phyloP scores from a whole-genome alignment of 2,888 invertebrate genomes.

The Apodemia duryi region DNA sequence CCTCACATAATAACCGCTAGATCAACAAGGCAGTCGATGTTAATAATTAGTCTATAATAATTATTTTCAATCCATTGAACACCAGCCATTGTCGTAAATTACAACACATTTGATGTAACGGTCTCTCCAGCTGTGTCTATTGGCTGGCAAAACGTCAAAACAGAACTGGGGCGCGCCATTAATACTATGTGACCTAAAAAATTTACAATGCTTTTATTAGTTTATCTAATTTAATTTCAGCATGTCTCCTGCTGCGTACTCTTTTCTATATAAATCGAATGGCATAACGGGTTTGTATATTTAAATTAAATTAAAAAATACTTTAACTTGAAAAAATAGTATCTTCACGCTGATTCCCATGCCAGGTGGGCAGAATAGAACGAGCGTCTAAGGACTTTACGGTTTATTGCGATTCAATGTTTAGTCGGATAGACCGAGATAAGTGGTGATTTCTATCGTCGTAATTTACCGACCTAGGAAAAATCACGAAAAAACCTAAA shows the following conservation, averaged over 20 bases:
- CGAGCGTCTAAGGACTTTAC: too few species aligned
- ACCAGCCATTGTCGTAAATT: constrained; percentile 7
- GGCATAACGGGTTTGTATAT: background rate
- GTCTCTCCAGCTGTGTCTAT: constrained; percentile 30
- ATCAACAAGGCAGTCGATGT: too few species aligned
- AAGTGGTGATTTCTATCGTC: too few species aligned
- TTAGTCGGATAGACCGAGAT: too few species aligned
- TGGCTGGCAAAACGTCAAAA: constrained; percentile 34
- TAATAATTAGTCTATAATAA: constrained; percentile 9
- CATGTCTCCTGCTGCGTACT: constrained; percentile 4
- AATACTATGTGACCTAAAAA: constrained; percentile 13
- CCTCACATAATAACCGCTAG: too few species aligned
- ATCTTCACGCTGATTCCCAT: too few species aligned
- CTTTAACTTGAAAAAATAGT: too few species aligned
- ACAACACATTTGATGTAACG: constrained; percentile 12
- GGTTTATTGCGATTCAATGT: too few species aligned
- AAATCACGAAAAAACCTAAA: too few species aligned
- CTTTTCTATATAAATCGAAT: background rate
- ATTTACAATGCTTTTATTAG: constrained; percentile 13
- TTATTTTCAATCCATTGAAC: constrained; percentile 9
- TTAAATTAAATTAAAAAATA: background rate
- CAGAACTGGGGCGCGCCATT: constrained; percentile 28
- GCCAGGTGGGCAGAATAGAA: too few species aligned
- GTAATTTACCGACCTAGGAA: too few species aligned
- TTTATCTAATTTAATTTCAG: constrained; percentile 11